These are phyloP conservation scores for Epinotia demarniana DNA, from an alignment of 2,888 invertebrate genomes.

Conservation along the genomic window DNA sequence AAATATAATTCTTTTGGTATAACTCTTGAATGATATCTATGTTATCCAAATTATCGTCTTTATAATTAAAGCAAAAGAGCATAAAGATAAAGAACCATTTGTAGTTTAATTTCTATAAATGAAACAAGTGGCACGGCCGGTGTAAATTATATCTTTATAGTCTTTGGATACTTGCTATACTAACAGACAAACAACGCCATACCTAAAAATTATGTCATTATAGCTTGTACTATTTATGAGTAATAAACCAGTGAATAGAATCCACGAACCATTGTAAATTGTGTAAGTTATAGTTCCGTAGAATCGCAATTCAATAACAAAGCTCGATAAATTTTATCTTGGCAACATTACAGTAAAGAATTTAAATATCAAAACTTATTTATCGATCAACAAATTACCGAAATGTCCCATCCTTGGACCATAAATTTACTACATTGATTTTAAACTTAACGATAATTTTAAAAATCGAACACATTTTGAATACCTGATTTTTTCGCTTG, in stretches of 20 bases:
- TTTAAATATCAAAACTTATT: conserved; percentile 27
- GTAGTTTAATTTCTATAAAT: too few species aligned
- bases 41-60: background rate
- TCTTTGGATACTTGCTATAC: too few species aligned
- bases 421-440: conserved; percentile 22
- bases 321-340: conserved; percentile 15
- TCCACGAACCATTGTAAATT: too few species aligned
- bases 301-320: conserved; percentile 25
- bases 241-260: too few species aligned
- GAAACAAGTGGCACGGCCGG: too few species aligned
- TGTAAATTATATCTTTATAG: too few species aligned
- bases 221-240: too few species aligned
- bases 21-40: background rate
- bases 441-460: conserved; percentile 40
- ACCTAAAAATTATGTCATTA: background rate
- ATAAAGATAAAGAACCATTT: too few species aligned
- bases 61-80: too few species aligned
- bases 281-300: background rate
- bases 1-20: background rate
- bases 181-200: background rate
- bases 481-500: conserved; percentile 25
- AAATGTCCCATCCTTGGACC: conserved; percentile 24
- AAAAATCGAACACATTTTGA: conserved; percentile 51
- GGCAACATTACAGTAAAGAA: conserved; percentile 22
- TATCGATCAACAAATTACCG: conserved; percentile 25